Percentiles rank a stretch among this genome's conserved stretches.
Evolutionary conservation across 37 sponge, comb jelly and placozoan genomes (phyloP).

Genomic region (Beroe forskalii): DNA sequence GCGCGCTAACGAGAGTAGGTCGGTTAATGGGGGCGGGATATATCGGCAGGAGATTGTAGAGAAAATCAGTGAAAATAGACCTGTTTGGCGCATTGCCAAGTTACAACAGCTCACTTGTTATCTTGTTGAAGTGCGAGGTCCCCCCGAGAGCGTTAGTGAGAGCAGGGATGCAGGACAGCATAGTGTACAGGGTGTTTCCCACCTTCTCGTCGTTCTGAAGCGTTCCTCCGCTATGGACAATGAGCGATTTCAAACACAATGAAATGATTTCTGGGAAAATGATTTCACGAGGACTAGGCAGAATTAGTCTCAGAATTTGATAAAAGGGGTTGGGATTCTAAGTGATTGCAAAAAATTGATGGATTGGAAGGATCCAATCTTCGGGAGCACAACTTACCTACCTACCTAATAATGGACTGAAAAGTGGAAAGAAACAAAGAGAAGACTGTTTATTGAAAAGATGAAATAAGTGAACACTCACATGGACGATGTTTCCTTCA

Average conservation of each 20-base stretch:
- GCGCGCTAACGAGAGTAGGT: not conserved
- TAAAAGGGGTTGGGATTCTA: no score
- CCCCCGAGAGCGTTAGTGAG: conserved; percentile 8
- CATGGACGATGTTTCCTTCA: conserved; percentile 49
- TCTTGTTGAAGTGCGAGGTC: conserved; percentile 29
- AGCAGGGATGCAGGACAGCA: conserved; percentile 26
- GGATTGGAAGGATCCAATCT: no score
- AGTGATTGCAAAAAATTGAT: no score
- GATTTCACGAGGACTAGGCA: no score
- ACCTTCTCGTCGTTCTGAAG: conserved; percentile 35
- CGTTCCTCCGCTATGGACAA: conserved; percentile 24
- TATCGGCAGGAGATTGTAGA: no score
- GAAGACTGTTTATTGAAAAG: no score
- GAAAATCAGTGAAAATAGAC: no score
- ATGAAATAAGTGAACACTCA: no score
- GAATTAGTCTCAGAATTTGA: no score
- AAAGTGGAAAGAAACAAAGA: no score
- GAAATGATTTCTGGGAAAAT: not conserved
- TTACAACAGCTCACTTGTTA: conserved; percentile 33
- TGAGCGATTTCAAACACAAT: not conserved
- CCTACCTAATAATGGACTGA: no score
- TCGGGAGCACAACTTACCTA: no score
- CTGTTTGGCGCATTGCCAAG: not conserved
- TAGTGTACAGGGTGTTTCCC: conserved; percentile 2
- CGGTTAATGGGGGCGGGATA: not conserved